Percentiles rank a stretch among this genome's conserved stretches.
Evolutionary conservation across 53 echinoderm and acorn worm genomes (phyloP).

Genomic region (Paracentrotus lividus): DNA sequence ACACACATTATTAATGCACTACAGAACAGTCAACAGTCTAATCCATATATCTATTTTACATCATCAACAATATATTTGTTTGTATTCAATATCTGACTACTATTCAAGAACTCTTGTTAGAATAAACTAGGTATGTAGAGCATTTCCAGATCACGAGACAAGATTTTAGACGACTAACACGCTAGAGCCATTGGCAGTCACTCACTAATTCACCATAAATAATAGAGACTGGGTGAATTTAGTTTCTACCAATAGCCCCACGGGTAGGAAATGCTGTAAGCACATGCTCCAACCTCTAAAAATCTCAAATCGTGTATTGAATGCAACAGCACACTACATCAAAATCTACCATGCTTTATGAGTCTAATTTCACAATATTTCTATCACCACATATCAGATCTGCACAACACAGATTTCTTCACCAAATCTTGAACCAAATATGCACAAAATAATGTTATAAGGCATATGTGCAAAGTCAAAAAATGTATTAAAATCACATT

Average conservation of each 20-base stretch:
- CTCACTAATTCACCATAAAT: neutral
- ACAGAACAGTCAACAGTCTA: slow-evolving; percentile 62
- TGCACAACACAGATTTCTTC: slow-evolving; percentile 30
- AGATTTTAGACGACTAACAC: neutral
- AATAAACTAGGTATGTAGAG: slow-evolving; percentile 15
- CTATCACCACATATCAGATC: slow-evolving; percentile 47
- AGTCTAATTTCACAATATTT: slow-evolving; percentile 43
- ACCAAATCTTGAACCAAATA: slow-evolving; percentile 45
- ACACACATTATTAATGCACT: slow-evolving; percentile 32
- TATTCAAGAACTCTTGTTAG: slow-evolving; percentile 31
- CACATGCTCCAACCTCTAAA: neutral
- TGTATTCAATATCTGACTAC: slow-evolving; percentile 51
- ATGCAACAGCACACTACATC: slow-evolving; percentile 57
- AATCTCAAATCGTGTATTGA: neutral
- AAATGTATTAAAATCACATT: slow-evolving; percentile 52
- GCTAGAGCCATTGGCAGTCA: neutral
- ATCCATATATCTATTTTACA: slow-evolving; percentile 59
- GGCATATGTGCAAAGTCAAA: slow-evolving; percentile 66
- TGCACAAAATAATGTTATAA: slow-evolving; percentile 68
- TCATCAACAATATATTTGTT: slow-evolving; percentile 40
- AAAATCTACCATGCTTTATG: slow-evolving; percentile 32
- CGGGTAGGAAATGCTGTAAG: neutral
- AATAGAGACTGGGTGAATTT: neutral
- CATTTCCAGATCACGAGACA: neutral
- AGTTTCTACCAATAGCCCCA: neutral